A percentile compares a stretch with the other conserved stretches of the same genome.
These are phyloP conservation scores for Pharmacophagus antenor DNA, from an alignment of 2,888 invertebrate genomes.

Conservation along the genomic window DNA sequence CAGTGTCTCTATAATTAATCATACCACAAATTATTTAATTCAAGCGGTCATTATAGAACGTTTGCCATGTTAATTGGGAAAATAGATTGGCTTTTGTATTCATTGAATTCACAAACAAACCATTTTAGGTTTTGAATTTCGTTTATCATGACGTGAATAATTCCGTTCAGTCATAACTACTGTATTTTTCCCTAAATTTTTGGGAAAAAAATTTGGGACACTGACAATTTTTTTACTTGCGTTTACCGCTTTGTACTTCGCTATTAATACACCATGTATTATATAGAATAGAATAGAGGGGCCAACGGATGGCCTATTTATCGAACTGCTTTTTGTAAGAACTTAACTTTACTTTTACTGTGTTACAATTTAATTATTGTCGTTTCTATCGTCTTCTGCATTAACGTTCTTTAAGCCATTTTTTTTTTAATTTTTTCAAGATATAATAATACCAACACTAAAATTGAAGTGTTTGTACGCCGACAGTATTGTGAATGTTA, in stretches of 20 bases:
- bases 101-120: slow-evolving; percentile 11
- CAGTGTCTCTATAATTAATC: not conserved
- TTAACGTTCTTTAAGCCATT: not conserved
- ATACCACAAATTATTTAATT: not conserved
- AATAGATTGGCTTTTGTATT: not conserved
- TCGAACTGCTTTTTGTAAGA: not conserved
- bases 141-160: slow-evolving; percentile 16
- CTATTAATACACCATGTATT: not conserved
- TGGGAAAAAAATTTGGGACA: not conserved
- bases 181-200: not conserved
- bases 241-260: slow-evolving; percentile 4
- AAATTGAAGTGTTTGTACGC: too few relatives aligned
- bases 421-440: too few relatives aligned
- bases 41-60: not conserved
- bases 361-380: not conserved
- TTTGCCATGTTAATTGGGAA: not conserved
- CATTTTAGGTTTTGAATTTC: slow-evolving; percentile 12
- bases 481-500: too few relatives aligned
- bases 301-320: not conserved
- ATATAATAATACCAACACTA: too few relatives aligned
- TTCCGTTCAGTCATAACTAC: not conserved
- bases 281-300: too few relatives aligned
- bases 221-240: not conserved
- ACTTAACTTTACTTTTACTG: slow-evolving; percentile 3
- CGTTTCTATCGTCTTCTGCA: not conserved